Percentiles rank a stretch among this genome's conserved stretches.
Evolutionary conservation across 2,797 vertebrate genomes (phyloP).

Genomic region (Alca torda): DNA sequence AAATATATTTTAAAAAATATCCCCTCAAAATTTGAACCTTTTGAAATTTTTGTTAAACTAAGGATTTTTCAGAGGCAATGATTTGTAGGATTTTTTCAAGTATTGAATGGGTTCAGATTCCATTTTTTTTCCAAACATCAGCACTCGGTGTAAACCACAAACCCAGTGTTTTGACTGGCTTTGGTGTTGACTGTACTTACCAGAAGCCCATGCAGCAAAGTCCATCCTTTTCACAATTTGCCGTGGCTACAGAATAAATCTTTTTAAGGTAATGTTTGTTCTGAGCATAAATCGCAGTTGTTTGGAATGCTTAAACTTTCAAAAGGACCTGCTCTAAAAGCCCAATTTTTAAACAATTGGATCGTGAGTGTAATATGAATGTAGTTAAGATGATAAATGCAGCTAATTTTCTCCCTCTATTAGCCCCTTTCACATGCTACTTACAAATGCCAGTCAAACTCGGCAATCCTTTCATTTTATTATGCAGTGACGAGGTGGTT

Average conservation of each 20-base stretch:
- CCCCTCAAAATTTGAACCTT: background rate
- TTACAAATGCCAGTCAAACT: conserved; percentile 74
- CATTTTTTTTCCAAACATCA: background rate
- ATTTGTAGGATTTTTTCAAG: background rate
- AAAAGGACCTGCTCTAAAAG: conserved; percentile 72
- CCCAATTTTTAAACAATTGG: conserved; percentile 75
- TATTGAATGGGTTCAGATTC: background rate
- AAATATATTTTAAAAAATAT: background rate
- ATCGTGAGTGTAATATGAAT: conserved; percentile 75
- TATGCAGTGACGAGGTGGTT: conserved; percentile 66
- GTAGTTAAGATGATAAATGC: conserved; percentile 73
- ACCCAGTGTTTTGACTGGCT: background rate
- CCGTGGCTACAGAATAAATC: conserved; percentile 23
- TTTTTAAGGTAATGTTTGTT: conserved; percentile 65
- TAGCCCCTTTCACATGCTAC: conserved; percentile 70
- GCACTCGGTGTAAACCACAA: background rate
- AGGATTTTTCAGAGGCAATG: background rate
- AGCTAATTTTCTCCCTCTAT: conserved; percentile 67
- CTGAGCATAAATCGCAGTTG: conserved; percentile 62
- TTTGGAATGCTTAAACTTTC: conserved; percentile 74
- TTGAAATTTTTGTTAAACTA: background rate
- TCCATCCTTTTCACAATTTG: conserved; percentile 6
- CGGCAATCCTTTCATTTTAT: conserved; percentile 65
- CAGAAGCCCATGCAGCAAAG: conserved; percentile 5
- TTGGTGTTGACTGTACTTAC: background rate